Percentiles rank a stretch among this genome's conserved stretches.
Evolutionary conservation across 2,797 vertebrate species (phyloP).

Genomic region (Falco rusticolus): DNA sequence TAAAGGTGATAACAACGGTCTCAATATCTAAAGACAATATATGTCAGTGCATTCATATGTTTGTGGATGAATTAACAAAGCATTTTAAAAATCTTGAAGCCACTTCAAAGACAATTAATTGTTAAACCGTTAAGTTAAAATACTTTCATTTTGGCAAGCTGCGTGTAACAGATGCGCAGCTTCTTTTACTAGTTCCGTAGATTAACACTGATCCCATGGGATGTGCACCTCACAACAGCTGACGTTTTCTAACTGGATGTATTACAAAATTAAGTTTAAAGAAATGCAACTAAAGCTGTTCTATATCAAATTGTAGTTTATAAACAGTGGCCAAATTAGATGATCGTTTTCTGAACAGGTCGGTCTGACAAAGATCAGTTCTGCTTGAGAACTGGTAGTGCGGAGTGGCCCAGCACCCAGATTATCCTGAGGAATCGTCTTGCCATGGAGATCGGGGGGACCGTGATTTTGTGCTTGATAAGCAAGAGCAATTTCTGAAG

Average conservation of each 20-base stretch:
- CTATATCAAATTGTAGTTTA: neutral
- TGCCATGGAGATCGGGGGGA: neutral
- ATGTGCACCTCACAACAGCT: neutral
- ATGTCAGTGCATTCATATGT: neutral
- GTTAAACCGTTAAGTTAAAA: slow-evolving; percentile 34
- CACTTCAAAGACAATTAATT: slow-evolving; percentile 23
- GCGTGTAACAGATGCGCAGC: slow-evolving; percentile 38
- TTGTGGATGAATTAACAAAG: neutral
- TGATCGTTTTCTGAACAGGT: neutral
- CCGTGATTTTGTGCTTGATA: neutral
- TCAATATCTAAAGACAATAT: neutral
- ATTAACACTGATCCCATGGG: slow-evolving; percentile 30
- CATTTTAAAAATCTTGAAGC: slow-evolving; percentile 10
- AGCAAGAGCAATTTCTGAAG: neutral
- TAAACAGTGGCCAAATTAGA: neutral
- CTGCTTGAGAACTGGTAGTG: neutral
- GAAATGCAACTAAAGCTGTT: neutral
- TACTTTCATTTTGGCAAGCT: slow-evolving; percentile 25
- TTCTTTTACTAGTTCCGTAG: slow-evolving; percentile 56
- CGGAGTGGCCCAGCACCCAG: neutral
- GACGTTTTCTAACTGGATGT: neutral
- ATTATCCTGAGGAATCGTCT: neutral
- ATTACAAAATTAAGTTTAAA: neutral
- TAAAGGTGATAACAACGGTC: slow-evolving; percentile 13
- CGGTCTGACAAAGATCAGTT: neutral